Percentiles rank a stretch among this genome's conserved stretches.
Conservation (phyloP, 2,797 vertebrate species). For the Microcaecilia unicolor region DNA sequence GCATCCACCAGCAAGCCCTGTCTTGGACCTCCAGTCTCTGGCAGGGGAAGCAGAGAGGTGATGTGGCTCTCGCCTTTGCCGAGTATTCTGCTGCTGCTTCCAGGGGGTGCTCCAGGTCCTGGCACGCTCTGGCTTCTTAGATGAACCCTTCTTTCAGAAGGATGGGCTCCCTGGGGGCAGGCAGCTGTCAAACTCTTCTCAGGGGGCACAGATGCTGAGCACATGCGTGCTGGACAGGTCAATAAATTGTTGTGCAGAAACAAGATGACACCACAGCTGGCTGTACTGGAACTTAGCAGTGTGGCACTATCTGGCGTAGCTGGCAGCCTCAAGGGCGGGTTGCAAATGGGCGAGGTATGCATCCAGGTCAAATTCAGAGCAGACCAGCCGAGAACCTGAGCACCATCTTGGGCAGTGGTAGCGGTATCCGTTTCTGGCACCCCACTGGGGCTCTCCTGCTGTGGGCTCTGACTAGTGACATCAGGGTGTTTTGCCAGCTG, state of each 20-base stretch:
- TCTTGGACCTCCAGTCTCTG: neutral
- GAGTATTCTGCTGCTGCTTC: neutral
- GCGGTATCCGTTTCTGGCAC: conserved; percentile 1
- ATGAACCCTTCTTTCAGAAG: conserved; percentile 9
- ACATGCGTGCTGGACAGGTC: conserved; percentile 30
- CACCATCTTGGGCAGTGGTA: conserved; percentile 6
- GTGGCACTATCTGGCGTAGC: conserved; percentile 12
- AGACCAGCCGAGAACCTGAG: conserved; percentile 41
- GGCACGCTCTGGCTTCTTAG: conserved; percentile 50
- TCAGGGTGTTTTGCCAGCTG: fast-evolving
- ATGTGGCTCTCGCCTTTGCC: neutral
- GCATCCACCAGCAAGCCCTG: neutral
- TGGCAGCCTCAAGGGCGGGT: conserved; percentile 34
- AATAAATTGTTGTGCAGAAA: conserved; percentile 61
- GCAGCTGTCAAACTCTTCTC: neutral
- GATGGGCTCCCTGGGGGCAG: neutral
- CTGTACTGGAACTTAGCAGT: conserved; percentile 5
- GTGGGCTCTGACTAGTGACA: neutral
- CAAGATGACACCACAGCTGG: conserved; percentile 43
- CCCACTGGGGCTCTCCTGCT: neutral
- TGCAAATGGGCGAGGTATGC: conserved; percentile 66
- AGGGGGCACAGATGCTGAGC: neutral
- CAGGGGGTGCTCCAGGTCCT: conserved; percentile 11
- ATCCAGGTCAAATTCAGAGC: conserved; percentile 70
- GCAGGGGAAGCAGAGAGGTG: neutral